A percentile compares a stretch with the other conserved stretches of the same genome.
Conservation (phyloP, 2,797 vertebrate genomes). For the Fistularia commersonii region DNA sequence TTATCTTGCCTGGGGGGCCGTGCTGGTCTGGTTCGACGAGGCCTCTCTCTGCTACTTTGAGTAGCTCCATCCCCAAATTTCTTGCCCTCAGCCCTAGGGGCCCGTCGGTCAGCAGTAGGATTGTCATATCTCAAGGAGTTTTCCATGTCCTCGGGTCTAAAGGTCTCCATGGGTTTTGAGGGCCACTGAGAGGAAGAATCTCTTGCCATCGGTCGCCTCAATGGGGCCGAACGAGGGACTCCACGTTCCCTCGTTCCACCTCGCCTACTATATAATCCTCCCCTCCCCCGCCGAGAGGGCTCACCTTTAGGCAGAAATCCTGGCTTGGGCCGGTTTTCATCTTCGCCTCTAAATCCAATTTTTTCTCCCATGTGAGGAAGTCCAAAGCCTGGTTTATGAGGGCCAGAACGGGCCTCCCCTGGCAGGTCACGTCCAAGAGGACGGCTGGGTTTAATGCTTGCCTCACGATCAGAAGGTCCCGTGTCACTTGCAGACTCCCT, state of each 20-base stretch:
- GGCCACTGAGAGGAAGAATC: constrained; percentile 81
- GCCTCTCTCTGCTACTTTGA: constrained; percentile 86
- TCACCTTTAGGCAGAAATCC: constrained; percentile 97
- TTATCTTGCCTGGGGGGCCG: constrained; percentile 96
- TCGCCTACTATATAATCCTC: constrained; percentile 86
- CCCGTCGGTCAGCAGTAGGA: constrained; percentile 68
- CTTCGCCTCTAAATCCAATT: constrained; percentile 71
- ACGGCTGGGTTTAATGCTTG: constrained; percentile 74
- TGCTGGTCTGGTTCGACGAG: constrained; percentile 89
- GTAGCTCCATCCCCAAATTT: constrained; percentile 82
- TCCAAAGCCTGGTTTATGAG: constrained; percentile 67
- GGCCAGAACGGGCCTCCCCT: constrained; percentile 55
- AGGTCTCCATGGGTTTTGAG: constrained; percentile 82
- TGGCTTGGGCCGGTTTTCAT: constrained; percentile 88
- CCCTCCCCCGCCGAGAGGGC: constrained; percentile 89
- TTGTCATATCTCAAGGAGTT: constrained; percentile 66
- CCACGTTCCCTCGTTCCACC: constrained; percentile 85
- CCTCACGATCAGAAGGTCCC: constrained; percentile 90
- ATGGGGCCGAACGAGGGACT: constrained; percentile 80
- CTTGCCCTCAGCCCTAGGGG: constrained; percentile 85
- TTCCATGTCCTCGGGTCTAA: constrained; percentile 86
- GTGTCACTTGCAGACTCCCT: constrained; percentile 93
- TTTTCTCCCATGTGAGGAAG: constrained; percentile 65
- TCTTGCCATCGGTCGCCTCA: constrained; percentile 80
- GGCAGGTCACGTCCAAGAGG: constrained; percentile 71